Conservation (phyloP, 2,888 invertebrate species). For the Cryptocephalus primarius region DNA sequence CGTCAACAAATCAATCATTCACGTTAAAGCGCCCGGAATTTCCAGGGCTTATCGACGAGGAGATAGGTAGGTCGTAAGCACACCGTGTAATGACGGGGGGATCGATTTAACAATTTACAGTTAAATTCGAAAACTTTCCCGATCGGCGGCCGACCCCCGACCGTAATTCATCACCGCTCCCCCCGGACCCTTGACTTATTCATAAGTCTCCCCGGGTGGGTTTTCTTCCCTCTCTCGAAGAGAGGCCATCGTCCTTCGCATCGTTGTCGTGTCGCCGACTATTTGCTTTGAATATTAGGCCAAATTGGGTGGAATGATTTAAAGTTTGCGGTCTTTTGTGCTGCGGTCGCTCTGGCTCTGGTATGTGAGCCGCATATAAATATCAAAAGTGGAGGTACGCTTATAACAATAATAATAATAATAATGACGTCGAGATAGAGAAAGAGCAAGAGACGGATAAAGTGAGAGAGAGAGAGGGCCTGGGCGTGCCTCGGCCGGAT, state of each 20-base stretch:
- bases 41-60: too few relatives aligned
- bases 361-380: slow-evolving; percentile 19
- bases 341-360: slow-evolving; percentile 4
- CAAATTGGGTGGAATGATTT: slow-evolving; percentile 15
- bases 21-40: too few relatives aligned
- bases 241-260: background rate
- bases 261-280: background rate
- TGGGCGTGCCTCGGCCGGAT: slow-evolving; percentile 33
- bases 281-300: slow-evolving; percentile 12
- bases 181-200: too few relatives aligned
- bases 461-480: slow-evolving; percentile 7
- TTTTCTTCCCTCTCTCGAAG: too few relatives aligned
- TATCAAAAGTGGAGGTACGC: slow-evolving; percentile 11
- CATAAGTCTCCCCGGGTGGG: too few relatives aligned
- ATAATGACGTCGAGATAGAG: too few relatives aligned
- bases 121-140: background rate
- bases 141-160: too few relatives aligned
- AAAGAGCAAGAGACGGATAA: too few relatives aligned
- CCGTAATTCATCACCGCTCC: too few relatives aligned
- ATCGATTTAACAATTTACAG: background rate
- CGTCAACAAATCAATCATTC: too few relatives aligned
- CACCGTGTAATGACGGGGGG: background rate
- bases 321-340: slow-evolving; percentile 11
- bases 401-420: slow-evolving; percentile 12
- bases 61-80: too few relatives aligned